Base-by-base conservation (phyloP, 2,888 invertebrate genomes). In the Papilio demoleus region DNA sequence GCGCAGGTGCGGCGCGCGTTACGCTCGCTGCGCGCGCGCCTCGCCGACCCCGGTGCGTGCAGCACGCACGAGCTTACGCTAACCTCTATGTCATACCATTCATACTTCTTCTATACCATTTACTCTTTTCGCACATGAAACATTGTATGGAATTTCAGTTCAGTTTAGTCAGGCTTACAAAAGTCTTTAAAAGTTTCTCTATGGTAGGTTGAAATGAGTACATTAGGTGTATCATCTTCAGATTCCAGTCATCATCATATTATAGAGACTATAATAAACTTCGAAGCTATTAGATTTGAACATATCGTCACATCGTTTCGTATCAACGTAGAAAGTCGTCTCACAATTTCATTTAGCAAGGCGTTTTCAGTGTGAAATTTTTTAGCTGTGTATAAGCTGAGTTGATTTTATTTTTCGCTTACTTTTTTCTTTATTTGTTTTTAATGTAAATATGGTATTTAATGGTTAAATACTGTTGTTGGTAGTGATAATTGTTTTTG, bases 1-100 rank as follows among this genome's bases (percentile, higher is more conserved):
- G 81, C 83, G 77, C 88, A 90, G 72, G 78, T 92, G 74, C 88
- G 88, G 1, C 88, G 90, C 76, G 88, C 85, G 73, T 85, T 91
- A 74, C 86, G 87, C 75, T 83, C 88, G 72, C 86, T 90, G 72
- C 85, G 76, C 63, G 77, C 76, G 74, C 74, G 77, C 73, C 75
- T 80, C 73, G 71, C 78, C 64, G 71, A 76, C 70, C 74, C 76
- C 74, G 81, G 79, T 81, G 78, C 78, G 79, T 76, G 62, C 62
- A 72, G 77, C 74, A 70, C 71, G 70, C 65, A 60, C 42, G 40
- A 63, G 47, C 58, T 71, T 53, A 65, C n/a, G 40, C 65, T 34
- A 38, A 24, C 11, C 14, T 9, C 40, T 63, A 17, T 19, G 38
- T 11, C 22, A 45, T 31, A 45, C 22, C n/a, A 31, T 24, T 17